Conservation (phyloP, 2,888 invertebrate species). For the Cephus runcator region DNA sequence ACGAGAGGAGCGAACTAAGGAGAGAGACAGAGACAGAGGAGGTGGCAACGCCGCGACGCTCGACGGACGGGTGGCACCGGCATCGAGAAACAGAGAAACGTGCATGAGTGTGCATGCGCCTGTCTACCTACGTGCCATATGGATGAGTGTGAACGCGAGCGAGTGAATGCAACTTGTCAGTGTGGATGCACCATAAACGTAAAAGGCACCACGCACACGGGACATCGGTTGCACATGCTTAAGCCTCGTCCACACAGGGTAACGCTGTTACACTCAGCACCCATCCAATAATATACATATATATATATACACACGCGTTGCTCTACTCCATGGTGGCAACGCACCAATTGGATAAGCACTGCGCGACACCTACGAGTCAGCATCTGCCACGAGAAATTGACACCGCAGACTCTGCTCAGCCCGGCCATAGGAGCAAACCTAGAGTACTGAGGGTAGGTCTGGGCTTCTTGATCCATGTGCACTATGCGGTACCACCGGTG, state of each 20-base stretch:
- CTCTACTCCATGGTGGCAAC: not conserved
- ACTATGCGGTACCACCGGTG: no score
- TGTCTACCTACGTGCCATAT: not conserved
- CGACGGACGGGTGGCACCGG: constrained; percentile 35
- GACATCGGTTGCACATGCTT: no score
- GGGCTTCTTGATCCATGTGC: not conserved
- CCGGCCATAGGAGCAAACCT: not conserved
- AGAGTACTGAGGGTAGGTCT: not conserved
- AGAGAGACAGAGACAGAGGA: constrained; percentile 25
- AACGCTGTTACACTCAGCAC: not conserved
- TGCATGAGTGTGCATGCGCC: not conserved
- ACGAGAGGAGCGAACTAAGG: not conserved
- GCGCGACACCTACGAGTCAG: constrained; percentile 3
- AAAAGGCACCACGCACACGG: no score
- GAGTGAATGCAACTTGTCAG: not conserved
- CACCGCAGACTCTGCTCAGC: no score
- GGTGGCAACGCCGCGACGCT: constrained; percentile 58
- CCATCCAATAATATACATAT: not conserved
- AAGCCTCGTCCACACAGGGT: no score
- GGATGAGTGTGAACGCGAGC: not conserved
- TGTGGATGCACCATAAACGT: not conserved
- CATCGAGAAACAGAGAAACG: not conserved
- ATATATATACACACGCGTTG: not conserved
- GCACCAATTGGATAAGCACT: not conserved
- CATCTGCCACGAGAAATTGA: not conserved